These are phyloP conservation scores for Odontamblyopus rebecca DNA, from an alignment of 2,797 vertebrate genomes.

Conservation along the genomic window DNA sequence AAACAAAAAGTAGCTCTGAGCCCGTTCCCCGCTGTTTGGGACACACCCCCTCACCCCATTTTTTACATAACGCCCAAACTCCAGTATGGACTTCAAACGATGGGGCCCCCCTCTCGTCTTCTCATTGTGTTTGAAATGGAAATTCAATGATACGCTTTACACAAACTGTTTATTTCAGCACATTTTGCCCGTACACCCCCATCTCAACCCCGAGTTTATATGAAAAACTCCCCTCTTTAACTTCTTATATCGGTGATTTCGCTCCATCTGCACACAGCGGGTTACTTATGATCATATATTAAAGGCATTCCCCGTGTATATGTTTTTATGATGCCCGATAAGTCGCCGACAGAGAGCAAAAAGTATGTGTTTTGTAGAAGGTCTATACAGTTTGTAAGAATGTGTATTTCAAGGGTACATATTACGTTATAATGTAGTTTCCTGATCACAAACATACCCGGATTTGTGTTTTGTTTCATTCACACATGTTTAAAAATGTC, in stretches of 20 bases:
- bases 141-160: constrained; percentile 38
- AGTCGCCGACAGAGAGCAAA: neutral
- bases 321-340: neutral
- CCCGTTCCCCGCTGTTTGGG: neutral
- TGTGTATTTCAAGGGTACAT: too few relatives aligned
- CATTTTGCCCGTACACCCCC: constrained; percentile 18
- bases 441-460: too few relatives aligned
- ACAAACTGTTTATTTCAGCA: constrained; percentile 42
- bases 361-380: neutral
- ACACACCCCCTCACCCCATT: neutral
- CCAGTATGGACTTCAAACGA: constrained; percentile 53
- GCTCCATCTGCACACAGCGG: neutral
- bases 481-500: too few relatives aligned
- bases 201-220: constrained; percentile 29
- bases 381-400: too few relatives aligned
- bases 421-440: too few relatives aligned
- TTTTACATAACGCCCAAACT: constrained; percentile 24
- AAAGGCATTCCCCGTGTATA: neutral
- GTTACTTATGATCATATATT: neutral
- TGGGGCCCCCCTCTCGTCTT: constrained; percentile 9
- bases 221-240: constrained; percentile 1
- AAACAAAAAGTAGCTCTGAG: neutral
- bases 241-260: constrained; percentile 3
- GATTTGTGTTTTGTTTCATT: too few relatives aligned
- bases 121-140: constrained; percentile 57